These are phyloP conservation scores for Conops quadrifasciatus DNA, from an alignment of 2,888 invertebrate genomes.

Conservation along the genomic window DNA sequence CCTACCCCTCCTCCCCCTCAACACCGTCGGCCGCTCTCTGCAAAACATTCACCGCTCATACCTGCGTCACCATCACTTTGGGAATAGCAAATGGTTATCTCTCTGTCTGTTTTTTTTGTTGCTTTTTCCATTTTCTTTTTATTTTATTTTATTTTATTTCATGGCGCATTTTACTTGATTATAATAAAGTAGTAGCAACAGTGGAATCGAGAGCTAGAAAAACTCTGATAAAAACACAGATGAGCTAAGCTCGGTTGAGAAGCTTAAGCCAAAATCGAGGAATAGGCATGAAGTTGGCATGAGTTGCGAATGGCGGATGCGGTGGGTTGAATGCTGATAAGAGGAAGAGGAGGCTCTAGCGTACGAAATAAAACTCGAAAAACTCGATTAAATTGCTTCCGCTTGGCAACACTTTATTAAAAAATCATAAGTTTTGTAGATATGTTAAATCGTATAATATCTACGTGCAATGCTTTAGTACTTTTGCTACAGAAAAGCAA, in stretches of 20 bases:
- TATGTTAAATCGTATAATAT: conserved; percentile 20
- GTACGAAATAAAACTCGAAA: conserved; percentile 26
- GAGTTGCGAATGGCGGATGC: neutral
- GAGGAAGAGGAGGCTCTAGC: no score
- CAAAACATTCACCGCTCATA: no score
- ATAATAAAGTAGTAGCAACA: neutral
- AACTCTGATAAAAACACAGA: conserved; percentile 2
- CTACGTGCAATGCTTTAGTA: neutral
- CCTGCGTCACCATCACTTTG: no score
- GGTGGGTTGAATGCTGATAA: neutral
- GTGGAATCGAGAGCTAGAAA: neutral
- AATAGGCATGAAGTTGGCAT: neutral
- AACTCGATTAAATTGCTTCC: conserved; percentile 43
- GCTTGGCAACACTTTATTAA: conserved; percentile 44
- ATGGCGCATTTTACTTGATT: conserved; percentile 10
- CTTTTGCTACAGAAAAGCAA: neutral
- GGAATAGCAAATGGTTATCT: conserved; percentile 10
- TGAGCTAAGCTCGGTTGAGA: neutral
- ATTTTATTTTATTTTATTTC: neutral
- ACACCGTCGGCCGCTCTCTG: no score
- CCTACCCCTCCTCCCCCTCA: neutral
- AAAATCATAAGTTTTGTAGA: conserved; percentile 41
- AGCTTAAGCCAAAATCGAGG: conserved; percentile 21
- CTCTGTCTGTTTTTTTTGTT: neutral
- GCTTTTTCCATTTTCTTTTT: neutral